Base-by-base conservation (phyloP, 1,140 invertebrate genomes). In the Hesperophylax magnus region DNA sequence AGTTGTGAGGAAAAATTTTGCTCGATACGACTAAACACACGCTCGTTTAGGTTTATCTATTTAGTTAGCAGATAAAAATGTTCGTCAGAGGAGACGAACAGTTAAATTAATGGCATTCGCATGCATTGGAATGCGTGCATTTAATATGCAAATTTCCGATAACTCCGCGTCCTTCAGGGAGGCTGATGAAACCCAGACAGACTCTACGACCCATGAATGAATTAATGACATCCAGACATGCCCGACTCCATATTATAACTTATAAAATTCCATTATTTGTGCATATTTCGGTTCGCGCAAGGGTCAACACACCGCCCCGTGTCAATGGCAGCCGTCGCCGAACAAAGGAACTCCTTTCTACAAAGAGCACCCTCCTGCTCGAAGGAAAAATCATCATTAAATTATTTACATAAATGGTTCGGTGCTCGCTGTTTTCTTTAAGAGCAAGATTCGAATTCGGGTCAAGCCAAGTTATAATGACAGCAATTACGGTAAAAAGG, bases 271-370 rank as follows among this genome's bases (percentile, higher is more conserved):
- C 34, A 39, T 39, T 8, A 39, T 39, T 39, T 31, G 31, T 6
- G 17, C 22, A 27, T 11, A 65, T 17, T 65, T 65, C 9, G 20
- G 24, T 27, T 15, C 27, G 22, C 17, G 17, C 22, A 65, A 65
- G 24, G 61, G 61, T 65, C 61, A 27, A 27, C 22, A 65, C 61
- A 27, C 61, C 22, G 61, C 20, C 20, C 27, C 20, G 61, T 27
- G 61, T 65, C 61, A 27, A 18, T 27, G 61, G 24, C 61, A 27
- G 20, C 22, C 8, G 9, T 17, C 22, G 61, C 20, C 8, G 61
- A 65, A 65, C 61, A 65, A 65, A 65, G 61, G 17, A 65, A 27
- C 27, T 31, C 61, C 27, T 65, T 63, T 65, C 61, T 27, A 65
- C 61, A 65, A 65, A 24, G 27, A 27, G 3, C 61, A 3, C 22